Percentiles rank a stretch among this genome's conserved stretches.
Conservation (phyloP, 2,888 invertebrate species). For the Nudaria mundana region DNA sequence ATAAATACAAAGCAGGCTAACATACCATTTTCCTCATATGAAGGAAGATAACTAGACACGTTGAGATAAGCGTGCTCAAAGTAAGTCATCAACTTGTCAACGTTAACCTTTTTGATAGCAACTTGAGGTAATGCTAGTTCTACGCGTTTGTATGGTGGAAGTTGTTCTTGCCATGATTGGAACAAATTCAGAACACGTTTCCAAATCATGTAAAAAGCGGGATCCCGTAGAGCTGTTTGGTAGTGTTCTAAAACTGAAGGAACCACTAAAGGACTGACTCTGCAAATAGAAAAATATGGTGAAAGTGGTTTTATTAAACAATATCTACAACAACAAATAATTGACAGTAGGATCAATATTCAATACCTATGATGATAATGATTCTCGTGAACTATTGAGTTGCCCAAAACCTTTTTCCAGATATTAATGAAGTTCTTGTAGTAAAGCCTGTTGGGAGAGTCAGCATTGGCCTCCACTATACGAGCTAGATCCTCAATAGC, state of each 20-base stretch:
- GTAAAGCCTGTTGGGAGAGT: constrained; percentile 80
- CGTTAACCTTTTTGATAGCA: constrained; percentile 82
- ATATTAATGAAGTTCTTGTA: constrained; percentile 81
- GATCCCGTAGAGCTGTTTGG: constrained; percentile 84
- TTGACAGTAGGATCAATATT: too few relatives aligned
- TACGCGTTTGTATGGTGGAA: constrained; percentile 82
- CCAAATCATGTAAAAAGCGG: constrained; percentile 85
- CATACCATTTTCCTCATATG: constrained; percentile 67
- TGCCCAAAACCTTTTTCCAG: constrained; percentile 83
- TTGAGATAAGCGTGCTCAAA: constrained; percentile 84
- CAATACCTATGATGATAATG: too few relatives aligned
- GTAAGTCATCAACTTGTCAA: constrained; percentile 85
- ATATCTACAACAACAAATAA: too few relatives aligned
- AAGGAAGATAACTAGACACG: constrained; percentile 77
- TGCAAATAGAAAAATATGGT: constrained; percentile 37
- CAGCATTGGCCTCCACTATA: constrained; percentile 83
- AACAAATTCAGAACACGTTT: constrained; percentile 82
- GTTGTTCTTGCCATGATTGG: constrained; percentile 79
- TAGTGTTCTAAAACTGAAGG: constrained; percentile 85
- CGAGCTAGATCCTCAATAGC: constrained; percentile 84
- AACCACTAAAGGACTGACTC: constrained; percentile 61
- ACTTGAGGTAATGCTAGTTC: constrained; percentile 83
- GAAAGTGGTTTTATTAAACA: too few relatives aligned
- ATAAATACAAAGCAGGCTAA: too few relatives aligned
- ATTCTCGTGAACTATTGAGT: constrained; percentile 44